Conservation (phyloP, 2,113 vertebrate species). For the Vireo altiloquus region DNA sequence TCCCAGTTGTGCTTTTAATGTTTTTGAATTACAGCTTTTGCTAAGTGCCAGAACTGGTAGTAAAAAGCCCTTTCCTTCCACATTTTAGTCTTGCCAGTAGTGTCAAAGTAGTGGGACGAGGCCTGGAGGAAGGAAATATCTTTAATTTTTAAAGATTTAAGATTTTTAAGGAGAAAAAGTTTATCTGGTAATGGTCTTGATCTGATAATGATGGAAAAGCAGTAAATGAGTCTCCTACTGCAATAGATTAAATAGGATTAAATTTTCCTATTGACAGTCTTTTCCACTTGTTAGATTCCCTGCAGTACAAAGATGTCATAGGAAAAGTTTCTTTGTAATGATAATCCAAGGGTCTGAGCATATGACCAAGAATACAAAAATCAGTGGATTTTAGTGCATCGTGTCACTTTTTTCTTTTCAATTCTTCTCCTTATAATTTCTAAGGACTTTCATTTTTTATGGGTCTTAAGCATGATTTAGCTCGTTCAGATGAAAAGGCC, state of each 20-base stretch:
- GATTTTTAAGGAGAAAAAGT: not conserved
- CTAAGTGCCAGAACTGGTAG: not conserved
- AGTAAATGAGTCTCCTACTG: not conserved
- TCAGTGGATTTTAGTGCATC: not conserved
- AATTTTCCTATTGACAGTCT: not conserved
- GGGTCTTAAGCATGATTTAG: not conserved
- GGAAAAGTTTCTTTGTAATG: not conserved
- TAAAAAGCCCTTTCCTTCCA: not conserved
- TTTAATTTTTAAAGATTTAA: not conserved
- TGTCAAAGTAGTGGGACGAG: not conserved
- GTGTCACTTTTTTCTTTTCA: not conserved
- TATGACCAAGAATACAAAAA: not conserved
- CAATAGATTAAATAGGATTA: not conserved
- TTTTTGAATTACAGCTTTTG: not conserved
- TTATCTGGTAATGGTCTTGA: not conserved
- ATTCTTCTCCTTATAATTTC: not conserved
- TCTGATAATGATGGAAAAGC: not conserved
- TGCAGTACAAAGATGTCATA: not conserved
- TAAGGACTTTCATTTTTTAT: not conserved
- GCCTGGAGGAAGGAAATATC: not conserved
- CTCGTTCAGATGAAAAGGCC: not conserved
- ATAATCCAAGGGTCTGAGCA: not conserved
- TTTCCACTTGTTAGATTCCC: not conserved
- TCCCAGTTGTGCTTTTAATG: not conserved
- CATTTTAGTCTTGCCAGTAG: not conserved